phyloP scores from a whole-genome alignment of 2,113 vertebrate genomes.

The Argyrosomus japonicus region DNA sequence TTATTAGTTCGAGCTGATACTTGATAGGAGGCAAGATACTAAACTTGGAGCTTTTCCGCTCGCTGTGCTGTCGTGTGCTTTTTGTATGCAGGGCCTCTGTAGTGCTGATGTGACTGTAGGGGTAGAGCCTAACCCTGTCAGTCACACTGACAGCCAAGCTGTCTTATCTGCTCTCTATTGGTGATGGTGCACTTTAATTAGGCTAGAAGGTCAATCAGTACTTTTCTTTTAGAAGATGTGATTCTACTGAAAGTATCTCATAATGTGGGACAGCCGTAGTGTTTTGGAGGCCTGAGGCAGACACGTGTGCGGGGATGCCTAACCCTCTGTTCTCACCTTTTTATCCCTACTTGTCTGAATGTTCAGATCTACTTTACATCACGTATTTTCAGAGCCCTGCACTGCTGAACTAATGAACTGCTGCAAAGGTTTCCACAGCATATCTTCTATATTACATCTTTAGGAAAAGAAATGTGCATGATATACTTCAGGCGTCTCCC shows the following conservation, averaged over 20 bases:
- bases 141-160: slow-evolving; percentile 75
- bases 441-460: slow-evolving; percentile 8
- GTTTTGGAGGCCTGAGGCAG: slow-evolving; percentile 40
- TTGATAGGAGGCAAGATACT: slow-evolving; percentile 51
- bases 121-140: slow-evolving; percentile 75
- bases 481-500: neutral
- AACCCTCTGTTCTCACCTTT: slow-evolving; percentile 18
- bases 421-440: slow-evolving; percentile 24
- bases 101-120: slow-evolving; percentile 73
- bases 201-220: slow-evolving; percentile 76
- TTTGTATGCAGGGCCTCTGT: slow-evolving; percentile 67
- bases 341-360: slow-evolving; percentile 40
- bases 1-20: slow-evolving; percentile 68
- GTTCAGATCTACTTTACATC: slow-evolving; percentile 39
- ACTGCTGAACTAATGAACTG: slow-evolving; percentile 34
- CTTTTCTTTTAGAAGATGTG: slow-evolving; percentile 57
- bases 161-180: slow-evolving; percentile 73
- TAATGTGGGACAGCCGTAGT: slow-evolving; percentile 45
- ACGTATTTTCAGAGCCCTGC: slow-evolving; percentile 21
- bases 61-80: slow-evolving; percentile 52
- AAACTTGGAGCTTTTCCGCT: slow-evolving; percentile 63
- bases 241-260: slow-evolving; percentile 64
- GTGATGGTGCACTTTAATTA: slow-evolving; percentile 74
- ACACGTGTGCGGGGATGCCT: neutral
- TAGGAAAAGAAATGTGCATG: slow-evolving; percentile 6